Base-by-base conservation (phyloP, 2,113 vertebrate genomes). In the Bathybates hornii region DNA sequence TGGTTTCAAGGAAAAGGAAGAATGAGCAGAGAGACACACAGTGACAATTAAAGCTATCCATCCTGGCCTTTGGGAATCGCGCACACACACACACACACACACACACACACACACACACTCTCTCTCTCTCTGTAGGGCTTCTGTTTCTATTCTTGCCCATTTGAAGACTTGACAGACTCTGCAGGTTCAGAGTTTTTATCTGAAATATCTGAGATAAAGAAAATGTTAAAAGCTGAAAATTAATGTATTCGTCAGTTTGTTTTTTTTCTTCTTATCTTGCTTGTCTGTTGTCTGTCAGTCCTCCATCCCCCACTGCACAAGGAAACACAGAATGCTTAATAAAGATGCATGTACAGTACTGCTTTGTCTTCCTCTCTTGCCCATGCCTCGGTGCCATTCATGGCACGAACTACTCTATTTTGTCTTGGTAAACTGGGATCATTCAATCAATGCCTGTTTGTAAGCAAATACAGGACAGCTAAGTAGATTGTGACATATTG, bases 1-100 rank as follows among this genome's bases (percentile, higher is more conserved):
- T 97, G 97, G 97, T 97, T 97, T 84, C 54, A 88, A 80, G 80
- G 81, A 97, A 96, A 96, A 97, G 96, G 94, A 97, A 96, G 96
- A 93, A 96, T 96, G 96, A 96, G 97, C 90, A 4, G 93, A 95
- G 95, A 95, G 95, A 94, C 95, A 94, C 93, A 96, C 82, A 24
- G 94, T 96, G 96, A 96, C 97, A 96, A 97, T 96, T 96, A 97
- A 96, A 96, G 87, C 90, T 94, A 95, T 96, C 96, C 96, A 96
- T 96, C 89, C 79, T 52, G 59, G 59, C 73, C 90, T 88, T 68
- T 80, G 82, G 86, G 86, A 84, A 84, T 83, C 81, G 17, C 19
- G 50, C 36, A 21, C 17, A 3, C 13, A 1, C 29, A n/a, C 29
- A 41, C 53, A 14, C 78, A 19, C 57, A 5, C 78, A 19, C 78